Evolutionary conservation across 2,113 vertebrate species (phyloP).

Genomic region (Nyctereutes procyonoides): DNA sequence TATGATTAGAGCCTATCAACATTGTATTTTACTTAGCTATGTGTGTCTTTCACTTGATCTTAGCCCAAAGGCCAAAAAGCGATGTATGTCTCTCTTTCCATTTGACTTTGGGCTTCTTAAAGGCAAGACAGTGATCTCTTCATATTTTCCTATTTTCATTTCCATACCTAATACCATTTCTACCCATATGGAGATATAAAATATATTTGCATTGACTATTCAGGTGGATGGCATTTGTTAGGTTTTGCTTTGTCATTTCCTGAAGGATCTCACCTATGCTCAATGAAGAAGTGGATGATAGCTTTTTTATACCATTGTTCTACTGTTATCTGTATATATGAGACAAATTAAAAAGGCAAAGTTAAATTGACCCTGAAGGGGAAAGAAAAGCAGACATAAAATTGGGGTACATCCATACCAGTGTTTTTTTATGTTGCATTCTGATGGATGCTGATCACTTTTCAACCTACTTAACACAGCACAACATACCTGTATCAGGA

Average conservation of each 20-base stretch:
- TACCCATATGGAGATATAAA: not conserved
- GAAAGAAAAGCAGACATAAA: not conserved
- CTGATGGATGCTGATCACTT: not conserved
- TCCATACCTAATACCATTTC: not conserved
- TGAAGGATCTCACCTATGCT: not conserved
- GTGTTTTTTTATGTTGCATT: conserved; percentile 19
- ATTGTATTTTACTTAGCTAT: not conserved
- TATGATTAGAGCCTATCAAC: not conserved
- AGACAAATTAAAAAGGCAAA: not conserved
- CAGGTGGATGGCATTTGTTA: not conserved
- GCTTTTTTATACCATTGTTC: not conserved
- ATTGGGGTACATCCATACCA: not conserved
- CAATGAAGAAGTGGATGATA: not conserved
- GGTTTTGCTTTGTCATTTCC: conserved; percentile 18
- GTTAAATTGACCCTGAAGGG: conserved; percentile 22
- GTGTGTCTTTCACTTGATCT: not conserved
- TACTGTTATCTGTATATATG: not conserved
- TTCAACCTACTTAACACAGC: not conserved
- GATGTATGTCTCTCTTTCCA: not conserved
- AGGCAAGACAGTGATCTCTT: not conserved
- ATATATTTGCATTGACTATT: not conserved
- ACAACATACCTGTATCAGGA: not conserved
- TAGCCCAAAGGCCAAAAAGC: no score
- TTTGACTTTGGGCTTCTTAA: conserved; percentile 32
- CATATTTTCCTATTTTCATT: not conserved